Evolutionary conservation across 2,888 invertebrate genomes (phyloP), one percentile per base, ranked within the genome.

Genomic region (Chloroclystis v-ata): DNA sequence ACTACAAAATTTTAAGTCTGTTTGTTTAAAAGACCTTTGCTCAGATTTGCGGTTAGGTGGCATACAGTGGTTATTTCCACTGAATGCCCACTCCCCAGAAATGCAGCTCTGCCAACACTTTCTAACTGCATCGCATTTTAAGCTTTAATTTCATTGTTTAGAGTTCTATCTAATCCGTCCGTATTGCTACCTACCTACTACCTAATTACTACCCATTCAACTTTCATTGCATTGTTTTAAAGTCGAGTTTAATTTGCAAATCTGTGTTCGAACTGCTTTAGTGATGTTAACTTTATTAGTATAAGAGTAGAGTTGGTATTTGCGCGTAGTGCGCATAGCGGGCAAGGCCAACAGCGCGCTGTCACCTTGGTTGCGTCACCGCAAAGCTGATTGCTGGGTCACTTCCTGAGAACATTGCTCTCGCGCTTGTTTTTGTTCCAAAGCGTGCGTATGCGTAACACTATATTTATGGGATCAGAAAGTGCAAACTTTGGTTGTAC

Each of bases 351-450:
- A 43, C 13, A 30, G 45, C 40, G 48, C 40, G 39, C 63, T 63
- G 69, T 67, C 67, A 68, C 64, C 66, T 69, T 66, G 33, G 50
- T 59, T 58, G 54, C 65, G 63, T 69, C 61, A 63, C 44, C 30
- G 47, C 49, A 35, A 69, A 64, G 67, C 65, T 68, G 69, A 68
- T 58, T 54, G 54, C 20, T 37, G 10, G 16, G 24, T 45, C 45
- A 49, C 44, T 58, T 59, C 57, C 57, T 43, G 28, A 42, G 44
- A 44, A 35, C 46, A 41, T 47, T 50, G 48, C 47, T 52, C 46
- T 45, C 37, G 28, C 29, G 25, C 13, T 26, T 28, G 24, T 10
- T 16, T 35, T 4, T 6, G 4, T 8, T 2, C 5, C 9, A 9
- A 1, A 8, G 5, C 1, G 26, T 20, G 20, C 20, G 2, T 20